Conservation (phyloP, 1,140 invertebrate species). For the Hypothenemus hampei region DNA sequence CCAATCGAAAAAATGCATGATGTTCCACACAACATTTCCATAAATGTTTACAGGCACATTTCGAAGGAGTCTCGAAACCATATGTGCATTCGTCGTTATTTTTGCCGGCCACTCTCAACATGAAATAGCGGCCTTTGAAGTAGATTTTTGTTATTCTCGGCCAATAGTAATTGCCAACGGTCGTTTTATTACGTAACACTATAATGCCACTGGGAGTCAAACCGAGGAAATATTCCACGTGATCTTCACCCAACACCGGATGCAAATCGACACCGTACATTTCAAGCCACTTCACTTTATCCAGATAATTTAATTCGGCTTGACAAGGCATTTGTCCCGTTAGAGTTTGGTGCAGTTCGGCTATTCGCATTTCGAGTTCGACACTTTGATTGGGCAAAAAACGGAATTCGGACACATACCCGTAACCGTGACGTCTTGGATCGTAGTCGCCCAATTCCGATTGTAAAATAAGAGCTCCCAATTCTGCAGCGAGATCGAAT, state of each 20-base stretch:
- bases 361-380: slow-evolving; percentile 82
- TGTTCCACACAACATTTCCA: slow-evolving; percentile 99
- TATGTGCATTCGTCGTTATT: slow-evolving; percentile 94
- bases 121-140: slow-evolving; percentile 94
- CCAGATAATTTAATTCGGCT: slow-evolving; percentile 87
- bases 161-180: slow-evolving; percentile 99
- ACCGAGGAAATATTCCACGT: slow-evolving; percentile 93
- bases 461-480: slow-evolving; percentile 91
- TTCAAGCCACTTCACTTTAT: slow-evolving; percentile 93
- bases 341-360: slow-evolving; percentile 82
- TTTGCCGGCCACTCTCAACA: slow-evolving; percentile 91
- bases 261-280: slow-evolving; percentile 98
- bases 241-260: slow-evolving; percentile 93
- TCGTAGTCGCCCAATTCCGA: slow-evolving; percentile 98
- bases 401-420: slow-evolving; percentile 95
- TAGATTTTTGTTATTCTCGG: slow-evolving; percentile 94
- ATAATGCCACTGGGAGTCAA: slow-evolving; percentile 96
- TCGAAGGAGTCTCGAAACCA: slow-evolving; percentile 91
- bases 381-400: slow-evolving; percentile 91
- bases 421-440: slow-evolving; percentile 76
- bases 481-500: slow-evolving; percentile 83
- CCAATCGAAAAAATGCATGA: slow-evolving; percentile 94
- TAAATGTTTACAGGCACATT: slow-evolving; percentile 93
- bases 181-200: slow-evolving; percentile 90
- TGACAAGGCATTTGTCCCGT: slow-evolving; percentile 81